Conservation (phyloP, 2,797 vertebrate genomes). For the Zenarchopterus dispar region DNA sequence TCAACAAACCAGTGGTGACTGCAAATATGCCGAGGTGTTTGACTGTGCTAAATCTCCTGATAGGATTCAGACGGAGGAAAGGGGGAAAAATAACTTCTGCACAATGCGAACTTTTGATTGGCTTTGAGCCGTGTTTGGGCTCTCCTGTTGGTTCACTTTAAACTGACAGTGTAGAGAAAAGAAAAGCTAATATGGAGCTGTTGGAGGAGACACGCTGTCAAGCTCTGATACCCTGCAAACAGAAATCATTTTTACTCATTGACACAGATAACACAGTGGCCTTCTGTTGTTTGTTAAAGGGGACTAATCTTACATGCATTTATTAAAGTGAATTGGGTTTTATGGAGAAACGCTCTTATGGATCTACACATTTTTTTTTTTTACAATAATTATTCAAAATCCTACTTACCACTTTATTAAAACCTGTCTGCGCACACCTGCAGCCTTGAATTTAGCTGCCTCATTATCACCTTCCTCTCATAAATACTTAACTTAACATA, state of each 20-base stretch:
- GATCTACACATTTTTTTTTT: too few relatives aligned
- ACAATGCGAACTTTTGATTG: constrained; percentile 73
- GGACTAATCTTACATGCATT: constrained; percentile 19
- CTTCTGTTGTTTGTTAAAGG: constrained; percentile 37
- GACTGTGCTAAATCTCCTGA: constrained; percentile 71
- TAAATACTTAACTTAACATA: constrained; percentile 67
- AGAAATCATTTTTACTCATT: constrained; percentile 48
- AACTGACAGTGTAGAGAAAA: constrained; percentile 49
- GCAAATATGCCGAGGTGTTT: constrained; percentile 76
- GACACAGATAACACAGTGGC: constrained; percentile 47
- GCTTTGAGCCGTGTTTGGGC: constrained; percentile 41
- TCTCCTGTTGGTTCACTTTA: constrained; percentile 56
- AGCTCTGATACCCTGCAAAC: constrained; percentile 26
- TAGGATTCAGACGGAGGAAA: constrained; percentile 61
- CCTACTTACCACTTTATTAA: constrained; percentile 26
- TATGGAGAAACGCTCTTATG: background rate
- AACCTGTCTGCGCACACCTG: constrained; percentile 28
- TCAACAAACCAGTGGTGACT: constrained; percentile 79
- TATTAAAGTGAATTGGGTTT: constrained; percentile 25
- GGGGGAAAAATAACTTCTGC: constrained; percentile 44
- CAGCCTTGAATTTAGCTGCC: constrained; percentile 48
- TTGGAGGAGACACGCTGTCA: constrained; percentile 32
- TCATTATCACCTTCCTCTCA: constrained; percentile 60
- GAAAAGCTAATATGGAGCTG: constrained; percentile 49
- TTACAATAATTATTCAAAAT: background rate